phyloP scores from a whole-genome alignment of 2,113 vertebrate genomes.

The Petromus typicus region DNA sequence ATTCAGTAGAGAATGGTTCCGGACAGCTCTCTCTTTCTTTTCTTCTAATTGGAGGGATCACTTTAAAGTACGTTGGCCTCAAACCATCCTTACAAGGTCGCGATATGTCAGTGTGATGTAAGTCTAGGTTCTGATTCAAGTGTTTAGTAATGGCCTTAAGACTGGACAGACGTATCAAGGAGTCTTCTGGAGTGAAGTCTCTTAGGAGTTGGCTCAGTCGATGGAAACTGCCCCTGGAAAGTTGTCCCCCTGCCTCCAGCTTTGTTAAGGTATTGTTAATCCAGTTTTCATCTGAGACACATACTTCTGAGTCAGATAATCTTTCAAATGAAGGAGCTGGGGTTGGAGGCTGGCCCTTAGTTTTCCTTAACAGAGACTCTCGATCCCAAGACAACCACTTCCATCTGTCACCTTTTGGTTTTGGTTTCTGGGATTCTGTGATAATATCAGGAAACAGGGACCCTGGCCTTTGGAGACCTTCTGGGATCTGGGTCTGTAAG shows the following conservation, averaged over 20 bases:
- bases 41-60: constrained; percentile 77
- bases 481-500: constrained; percentile 6
- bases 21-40: constrained; percentile 37
- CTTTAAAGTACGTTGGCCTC: constrained; percentile 37
- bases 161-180: constrained; percentile 42
- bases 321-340: not conserved
- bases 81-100: not conserved
- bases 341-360: not conserved
- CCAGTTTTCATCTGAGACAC: constrained; percentile 52
- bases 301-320: not conserved
- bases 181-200: constrained; percentile 59
- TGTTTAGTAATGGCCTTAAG: constrained; percentile 66
- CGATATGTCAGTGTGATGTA: not conserved
- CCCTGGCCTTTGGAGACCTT: not conserved
- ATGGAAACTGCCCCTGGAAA: constrained; percentile 63
- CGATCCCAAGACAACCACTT: not conserved
- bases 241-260: constrained; percentile 63
- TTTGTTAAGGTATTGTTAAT: not conserved
- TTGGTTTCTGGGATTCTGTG: not conserved
- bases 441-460: not conserved
- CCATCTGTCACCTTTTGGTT: not conserved
- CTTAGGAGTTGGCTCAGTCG: constrained; percentile 71
- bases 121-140: not conserved
- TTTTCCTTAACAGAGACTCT: not conserved
- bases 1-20: constrained; percentile 4